Conservation (phyloP, 2,797 vertebrate genomes). For the Antennarius maculatus region DNA sequence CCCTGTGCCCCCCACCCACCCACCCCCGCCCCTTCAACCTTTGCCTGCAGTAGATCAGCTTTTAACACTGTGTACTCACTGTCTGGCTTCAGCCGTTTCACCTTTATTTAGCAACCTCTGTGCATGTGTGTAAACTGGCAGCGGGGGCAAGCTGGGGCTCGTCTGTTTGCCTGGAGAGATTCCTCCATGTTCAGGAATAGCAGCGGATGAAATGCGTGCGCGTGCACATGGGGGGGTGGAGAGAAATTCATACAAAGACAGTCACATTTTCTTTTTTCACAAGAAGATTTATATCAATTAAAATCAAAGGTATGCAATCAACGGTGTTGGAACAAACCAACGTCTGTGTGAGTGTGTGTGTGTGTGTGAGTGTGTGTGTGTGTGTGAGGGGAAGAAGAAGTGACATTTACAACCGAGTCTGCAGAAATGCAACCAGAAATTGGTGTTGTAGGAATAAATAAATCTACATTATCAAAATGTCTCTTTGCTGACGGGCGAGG, state of each 20-base stretch:
- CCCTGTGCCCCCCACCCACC: no score
- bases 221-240: not conserved
- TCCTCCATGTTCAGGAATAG: constrained; percentile 73
- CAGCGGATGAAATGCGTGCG: constrained; percentile 24
- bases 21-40: not conserved
- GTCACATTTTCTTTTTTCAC: constrained; percentile 50
- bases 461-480: constrained; percentile 14
- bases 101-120: constrained; percentile 50
- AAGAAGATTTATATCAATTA: constrained; percentile 78
- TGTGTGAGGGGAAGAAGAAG: not conserved
- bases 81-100: constrained; percentile 19
- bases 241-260: constrained; percentile 5
- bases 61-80: constrained; percentile 10
- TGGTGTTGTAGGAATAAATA: constrained; percentile 45
- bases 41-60: constrained; percentile 12
- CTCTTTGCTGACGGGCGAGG: not conserved
- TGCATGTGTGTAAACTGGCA: constrained; percentile 23
- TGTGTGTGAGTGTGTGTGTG: no score
- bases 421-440: constrained; percentile 44
- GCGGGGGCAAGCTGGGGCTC: constrained; percentile 62
- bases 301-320: constrained; percentile 57
- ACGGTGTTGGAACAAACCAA: constrained; percentile 50
- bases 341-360: no score
- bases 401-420: constrained; percentile 57
- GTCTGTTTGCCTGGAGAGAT: constrained; percentile 66